phyloP scores from a whole-genome alignment of 2,888 invertebrate species.

The Rhagonycha fulva region DNA sequence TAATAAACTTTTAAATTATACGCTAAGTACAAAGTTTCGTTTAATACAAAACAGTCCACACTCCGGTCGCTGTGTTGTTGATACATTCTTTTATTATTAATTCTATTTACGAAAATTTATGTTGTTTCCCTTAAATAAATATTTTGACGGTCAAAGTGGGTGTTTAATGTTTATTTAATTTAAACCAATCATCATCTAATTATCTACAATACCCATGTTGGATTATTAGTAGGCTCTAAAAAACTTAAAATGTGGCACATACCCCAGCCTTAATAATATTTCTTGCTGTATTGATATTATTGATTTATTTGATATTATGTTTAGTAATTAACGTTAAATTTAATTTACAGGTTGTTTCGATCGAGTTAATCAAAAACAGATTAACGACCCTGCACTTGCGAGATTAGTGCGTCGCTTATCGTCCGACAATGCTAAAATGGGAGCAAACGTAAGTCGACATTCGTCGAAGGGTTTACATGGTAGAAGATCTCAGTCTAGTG shows the following conservation, averaged over 20 bases:
- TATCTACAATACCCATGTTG: neutral
- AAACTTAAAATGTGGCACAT: too few relatives aligned
- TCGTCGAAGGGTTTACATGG: constrained; percentile 74
- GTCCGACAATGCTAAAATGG: constrained; percentile 65
- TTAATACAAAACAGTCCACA: neutral
- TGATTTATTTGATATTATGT: neutral
- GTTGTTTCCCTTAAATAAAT: too few relatives aligned
- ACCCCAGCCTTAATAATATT: too few relatives aligned
- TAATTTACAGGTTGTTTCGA: neutral
- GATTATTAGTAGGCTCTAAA: too few relatives aligned
- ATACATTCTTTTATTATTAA: neutral
- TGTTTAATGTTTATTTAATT: too few relatives aligned
- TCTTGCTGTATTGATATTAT: neutral
- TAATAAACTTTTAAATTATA: neutral
- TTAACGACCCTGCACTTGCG: constrained; percentile 58
- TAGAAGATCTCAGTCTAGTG: constrained; percentile 73
- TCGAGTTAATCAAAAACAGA: constrained; percentile 27
- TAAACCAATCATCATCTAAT: neutral
- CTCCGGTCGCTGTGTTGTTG: neutral
- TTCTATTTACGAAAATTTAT: neutral
- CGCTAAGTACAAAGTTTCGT: neutral
- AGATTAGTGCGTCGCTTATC: constrained; percentile 51
- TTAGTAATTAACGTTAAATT: neutral
- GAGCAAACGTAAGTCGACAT: constrained; percentile 79
- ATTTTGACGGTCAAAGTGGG: neutral